Base-by-base conservation (phyloP, 2,888 invertebrate species). In the Drosophila monieri region DNA sequence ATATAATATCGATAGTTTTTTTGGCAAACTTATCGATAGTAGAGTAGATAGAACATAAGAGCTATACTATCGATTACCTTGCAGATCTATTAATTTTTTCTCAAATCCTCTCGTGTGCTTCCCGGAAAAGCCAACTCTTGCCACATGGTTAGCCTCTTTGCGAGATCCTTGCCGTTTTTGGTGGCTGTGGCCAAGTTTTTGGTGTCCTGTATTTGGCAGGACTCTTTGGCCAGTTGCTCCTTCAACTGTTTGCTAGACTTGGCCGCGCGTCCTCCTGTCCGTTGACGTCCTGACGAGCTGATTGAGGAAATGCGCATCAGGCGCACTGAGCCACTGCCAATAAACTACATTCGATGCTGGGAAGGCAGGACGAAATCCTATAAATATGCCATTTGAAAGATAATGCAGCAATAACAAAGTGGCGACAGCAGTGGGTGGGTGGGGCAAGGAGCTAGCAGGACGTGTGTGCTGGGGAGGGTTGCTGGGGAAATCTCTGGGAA, bases 331-430 rank as follows among this genome's bases (percentile, higher is more conserved):
- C 78, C 81, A 78, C 67, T 84, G 85, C 87, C 87, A 83, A 84
- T 86, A 86, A 81, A 86, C 72, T 64, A 85, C 64, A 76, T 76
- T 71, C 43, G 76, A 75, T 76, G 60, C 71, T 44, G 57, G 49
- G 5, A 8, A 9, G 23, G 2, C 6, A 1, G 32, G 32, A 74
- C 58, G 66, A 86, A 86, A 86, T 88, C 85, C 85, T 88, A 86
- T 86, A 86, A 86, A 86, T 86, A 88, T 86, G 88, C 77, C 88
- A 88, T 88, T 87, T 87, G 88, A 87, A 81, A 85, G 88, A 88
- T 88, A 88, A 85, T 87, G 83, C 80, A 77, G 80, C 85, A 85
- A 85, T 81, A 87, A 77, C 78, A 86, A 77, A 81, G 73, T 77
- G 84, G 66, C 37, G 73, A 65, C 60, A 41, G 52, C 48, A 21